A percentile compares a stretch with the other conserved stretches of the same genome.
These are phyloP conservation scores for Neomorphus geoffroyi DNA, from an alignment of 2,797 vertebrate genomes.

Conservation along the genomic window DNA sequence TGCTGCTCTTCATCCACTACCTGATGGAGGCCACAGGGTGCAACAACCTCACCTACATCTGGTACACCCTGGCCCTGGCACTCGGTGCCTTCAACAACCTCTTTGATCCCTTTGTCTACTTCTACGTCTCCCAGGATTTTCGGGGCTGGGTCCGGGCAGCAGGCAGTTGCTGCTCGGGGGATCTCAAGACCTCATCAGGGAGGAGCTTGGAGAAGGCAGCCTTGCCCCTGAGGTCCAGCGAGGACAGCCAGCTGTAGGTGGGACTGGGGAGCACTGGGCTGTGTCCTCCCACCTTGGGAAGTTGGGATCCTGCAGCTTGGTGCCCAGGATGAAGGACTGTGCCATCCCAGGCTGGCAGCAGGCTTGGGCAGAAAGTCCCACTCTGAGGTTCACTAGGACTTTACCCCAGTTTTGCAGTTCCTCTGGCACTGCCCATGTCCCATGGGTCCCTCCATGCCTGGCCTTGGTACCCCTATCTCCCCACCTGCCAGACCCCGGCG, in stretches of 20 bases:
- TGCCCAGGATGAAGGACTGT: accelerated
- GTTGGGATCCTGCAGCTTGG: neutral
- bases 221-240: neutral
- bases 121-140: slow-evolving; percentile 45
- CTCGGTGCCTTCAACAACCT: slow-evolving; percentile 56
- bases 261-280: too few species aligned
- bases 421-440: accelerated
- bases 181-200: accelerated
- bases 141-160: neutral
- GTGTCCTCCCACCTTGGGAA: accelerated
- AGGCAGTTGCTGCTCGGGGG: neutral
- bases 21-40: neutral
- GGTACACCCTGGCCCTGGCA: slow-evolving; percentile 18
- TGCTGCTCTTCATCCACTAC: slow-evolving; percentile 53
- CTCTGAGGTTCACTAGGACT: neutral
- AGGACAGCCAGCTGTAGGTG: neutral
- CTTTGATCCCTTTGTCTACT: slow-evolving; percentile 65
- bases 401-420: neutral
- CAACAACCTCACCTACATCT: neutral
- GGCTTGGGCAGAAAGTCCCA: neutral
- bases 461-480: accelerated
- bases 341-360: neutral
- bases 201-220: neutral
- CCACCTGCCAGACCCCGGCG: accelerated
- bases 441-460: accelerated